phyloP scores from a whole-genome alignment of 2,797 vertebrate species.

The Lacerta bilineata region DNA sequence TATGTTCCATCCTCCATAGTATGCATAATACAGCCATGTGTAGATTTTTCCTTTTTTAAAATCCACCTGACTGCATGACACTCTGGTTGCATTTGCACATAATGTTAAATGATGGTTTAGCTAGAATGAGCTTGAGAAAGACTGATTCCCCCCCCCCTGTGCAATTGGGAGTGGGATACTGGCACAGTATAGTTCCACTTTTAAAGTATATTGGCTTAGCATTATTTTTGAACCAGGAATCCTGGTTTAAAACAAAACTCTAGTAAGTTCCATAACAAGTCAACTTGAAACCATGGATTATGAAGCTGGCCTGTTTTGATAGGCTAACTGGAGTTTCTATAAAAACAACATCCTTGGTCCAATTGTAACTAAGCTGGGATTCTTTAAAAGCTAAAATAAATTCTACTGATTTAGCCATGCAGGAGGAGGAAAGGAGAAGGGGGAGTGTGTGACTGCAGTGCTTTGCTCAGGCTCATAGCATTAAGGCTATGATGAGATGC shows the following conservation, averaged over 20 bases:
- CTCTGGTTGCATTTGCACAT: neutral
- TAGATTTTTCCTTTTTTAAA: conserved; percentile 39
- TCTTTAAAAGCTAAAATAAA: neutral
- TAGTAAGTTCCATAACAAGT: neutral
- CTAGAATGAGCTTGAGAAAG: neutral
- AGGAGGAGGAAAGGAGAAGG: too few relatives aligned
- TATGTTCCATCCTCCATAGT: neutral
- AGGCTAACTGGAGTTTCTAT: neutral
- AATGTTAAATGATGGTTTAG: neutral
- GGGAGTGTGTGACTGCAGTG: too few relatives aligned
- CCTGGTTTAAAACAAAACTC: neutral
- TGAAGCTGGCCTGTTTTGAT: neutral
- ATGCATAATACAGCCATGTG: conserved; percentile 23
- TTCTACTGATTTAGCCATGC: neutral
- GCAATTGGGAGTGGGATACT: neutral
- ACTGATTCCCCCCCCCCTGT: neutral
- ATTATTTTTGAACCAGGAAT: neutral
- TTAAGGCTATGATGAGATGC: too few relatives aligned
- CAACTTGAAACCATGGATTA: neutral
- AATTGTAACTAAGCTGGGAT: neutral
- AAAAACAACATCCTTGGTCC: neutral
- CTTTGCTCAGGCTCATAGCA: too few relatives aligned
- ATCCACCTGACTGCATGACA: neutral
- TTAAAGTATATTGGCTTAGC: neutral
- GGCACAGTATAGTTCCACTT: neutral